Conservation (phyloP, 1,140 invertebrate species). For the Sitobion miscanthi region DNA sequence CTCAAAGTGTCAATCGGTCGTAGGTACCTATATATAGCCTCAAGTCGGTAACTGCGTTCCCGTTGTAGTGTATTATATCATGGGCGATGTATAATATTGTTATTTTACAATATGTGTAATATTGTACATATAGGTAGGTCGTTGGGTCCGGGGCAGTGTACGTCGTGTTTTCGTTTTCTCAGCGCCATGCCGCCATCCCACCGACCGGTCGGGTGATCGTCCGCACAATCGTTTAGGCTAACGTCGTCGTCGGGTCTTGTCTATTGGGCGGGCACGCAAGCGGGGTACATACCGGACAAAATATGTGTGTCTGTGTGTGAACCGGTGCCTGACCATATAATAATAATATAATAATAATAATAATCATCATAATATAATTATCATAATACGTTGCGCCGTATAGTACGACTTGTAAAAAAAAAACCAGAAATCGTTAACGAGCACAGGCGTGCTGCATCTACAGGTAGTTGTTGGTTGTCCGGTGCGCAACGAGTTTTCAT, state of each 20-base stretch:
- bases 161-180: not conserved
- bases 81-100: not conserved
- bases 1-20: not conserved
- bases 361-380: not conserved
- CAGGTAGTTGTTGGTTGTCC: not conserved
- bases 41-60: not conserved
- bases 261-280: not conserved
- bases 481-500: not conserved
- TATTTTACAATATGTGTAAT: not conserved
- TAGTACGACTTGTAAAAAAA: not conserved
- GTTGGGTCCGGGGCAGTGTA: not conserved
- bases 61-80: not conserved
- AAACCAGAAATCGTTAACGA: constrained; percentile 2
- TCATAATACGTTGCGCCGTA: not conserved
- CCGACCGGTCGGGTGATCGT: not conserved
- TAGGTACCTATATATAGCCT: not conserved
- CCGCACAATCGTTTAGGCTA: not conserved
- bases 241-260: not conserved
- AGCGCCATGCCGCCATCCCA: too few species aligned
- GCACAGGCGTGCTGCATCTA: not conserved
- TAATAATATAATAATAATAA: not conserved
- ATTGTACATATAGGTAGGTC: too few species aligned
- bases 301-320: constrained; percentile 30
- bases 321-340: not conserved
- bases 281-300: constrained; percentile 4